Conservation (phyloP, 2,888 invertebrate genomes). For the Argyresthia albistria region DNA sequence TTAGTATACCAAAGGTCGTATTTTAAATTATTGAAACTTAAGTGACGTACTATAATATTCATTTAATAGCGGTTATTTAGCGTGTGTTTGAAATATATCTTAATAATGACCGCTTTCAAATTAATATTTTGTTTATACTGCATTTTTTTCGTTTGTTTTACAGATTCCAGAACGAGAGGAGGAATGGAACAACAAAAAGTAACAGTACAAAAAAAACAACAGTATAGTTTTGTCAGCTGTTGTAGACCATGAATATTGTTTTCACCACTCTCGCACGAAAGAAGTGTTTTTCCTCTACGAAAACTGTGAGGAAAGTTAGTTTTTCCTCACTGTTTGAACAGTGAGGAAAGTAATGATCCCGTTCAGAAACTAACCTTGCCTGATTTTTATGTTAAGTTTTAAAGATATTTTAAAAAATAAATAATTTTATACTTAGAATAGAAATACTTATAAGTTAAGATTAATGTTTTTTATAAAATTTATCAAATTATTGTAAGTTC, state of each 20-base stretch:
- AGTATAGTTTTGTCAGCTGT: constrained; percentile 17
- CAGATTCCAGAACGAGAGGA: constrained; percentile 19
- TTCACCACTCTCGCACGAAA: too few species aligned
- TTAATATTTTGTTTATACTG: neutral
- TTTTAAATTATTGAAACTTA: constrained; percentile 11
- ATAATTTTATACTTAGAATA: too few species aligned
- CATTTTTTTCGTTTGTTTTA: constrained; percentile 14
- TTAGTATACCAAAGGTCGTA: neutral
- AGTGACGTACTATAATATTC: constrained; percentile 6
- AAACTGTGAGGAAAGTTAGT: too few species aligned
- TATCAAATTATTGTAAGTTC: too few species aligned
- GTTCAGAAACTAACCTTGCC: too few species aligned
- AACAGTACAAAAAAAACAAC: constrained; percentile 16
- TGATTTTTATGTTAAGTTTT: too few species aligned
- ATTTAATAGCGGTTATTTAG: neutral
- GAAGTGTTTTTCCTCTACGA: too few species aligned
- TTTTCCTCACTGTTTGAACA: too few species aligned
- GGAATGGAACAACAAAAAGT: constrained; percentile 17
- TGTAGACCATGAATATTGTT: constrained; percentile 16
- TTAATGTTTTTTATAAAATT: too few species aligned
- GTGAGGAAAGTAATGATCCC: too few species aligned
- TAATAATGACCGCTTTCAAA: neutral
- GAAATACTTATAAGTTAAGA: too few species aligned
- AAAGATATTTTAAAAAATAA: too few species aligned
- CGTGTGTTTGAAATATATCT: constrained; percentile 4